Evolutionary conservation across 2,888 invertebrate species (phyloP).

Genomic region (Ormyrus pomaceus): DNA sequence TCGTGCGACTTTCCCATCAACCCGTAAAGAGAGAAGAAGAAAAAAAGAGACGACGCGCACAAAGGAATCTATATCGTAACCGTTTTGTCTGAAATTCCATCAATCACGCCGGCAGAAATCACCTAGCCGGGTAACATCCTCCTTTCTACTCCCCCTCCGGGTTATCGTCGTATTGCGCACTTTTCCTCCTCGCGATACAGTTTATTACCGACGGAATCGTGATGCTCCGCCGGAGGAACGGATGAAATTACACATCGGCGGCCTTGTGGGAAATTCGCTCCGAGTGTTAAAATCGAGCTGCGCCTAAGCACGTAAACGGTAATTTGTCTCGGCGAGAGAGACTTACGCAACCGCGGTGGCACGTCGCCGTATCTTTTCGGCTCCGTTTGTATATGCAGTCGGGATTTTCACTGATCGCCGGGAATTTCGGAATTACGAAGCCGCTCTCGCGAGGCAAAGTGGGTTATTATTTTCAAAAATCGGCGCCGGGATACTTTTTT

Average conservation of each 20-base stretch:
- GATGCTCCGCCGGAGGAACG: background rate
- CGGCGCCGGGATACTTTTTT: too few relatives aligned
- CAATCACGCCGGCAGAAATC: conserved; percentile 28
- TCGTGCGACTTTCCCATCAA: background rate
- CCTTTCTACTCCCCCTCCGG: conserved; percentile 24
- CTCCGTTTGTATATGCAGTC: too few relatives aligned
- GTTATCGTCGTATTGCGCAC: conserved; percentile 25
- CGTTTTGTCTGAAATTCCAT: conserved; percentile 33
- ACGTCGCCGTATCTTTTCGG: conserved; percentile 1
- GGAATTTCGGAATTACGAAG: too few relatives aligned
- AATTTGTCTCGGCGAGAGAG: conserved; percentile 30
- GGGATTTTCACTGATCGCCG: too few relatives aligned
- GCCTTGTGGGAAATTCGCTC: conserved; percentile 22
- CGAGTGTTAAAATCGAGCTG: conserved; percentile 39
- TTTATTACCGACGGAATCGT: conserved; percentile 40
- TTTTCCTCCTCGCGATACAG: conserved; percentile 17
- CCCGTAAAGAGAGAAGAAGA: too few relatives aligned
- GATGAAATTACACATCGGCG: conserved; percentile 8
- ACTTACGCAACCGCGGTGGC: conserved; percentile 40
- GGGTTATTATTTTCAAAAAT: too few relatives aligned
- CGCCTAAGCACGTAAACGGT: conserved; percentile 41
- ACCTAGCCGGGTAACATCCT: conserved; percentile 12
- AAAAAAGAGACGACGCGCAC: too few relatives aligned
- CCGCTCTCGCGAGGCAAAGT: too few relatives aligned
- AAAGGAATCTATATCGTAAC: too few relatives aligned